phyloP scores from a whole-genome alignment of 2,888 invertebrate genomes.

The Monopis laevigella region DNA sequence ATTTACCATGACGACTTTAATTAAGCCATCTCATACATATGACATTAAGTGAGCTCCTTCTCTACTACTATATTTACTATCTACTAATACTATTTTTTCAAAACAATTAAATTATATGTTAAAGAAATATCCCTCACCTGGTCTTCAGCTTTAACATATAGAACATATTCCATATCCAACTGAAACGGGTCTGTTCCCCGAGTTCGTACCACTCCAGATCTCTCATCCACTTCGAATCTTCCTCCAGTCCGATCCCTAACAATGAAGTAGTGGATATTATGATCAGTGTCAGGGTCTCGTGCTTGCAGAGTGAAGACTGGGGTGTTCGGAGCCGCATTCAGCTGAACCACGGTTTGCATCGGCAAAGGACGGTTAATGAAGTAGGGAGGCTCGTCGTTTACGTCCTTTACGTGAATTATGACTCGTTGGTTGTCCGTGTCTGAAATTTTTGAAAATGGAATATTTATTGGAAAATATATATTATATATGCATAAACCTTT shows the following conservation, averaged over 20 bases:
- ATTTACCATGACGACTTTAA: too few species aligned
- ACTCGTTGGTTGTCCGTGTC: conserved; percentile 95
- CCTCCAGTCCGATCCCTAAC: conserved; percentile 88
- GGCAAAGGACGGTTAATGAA: conserved; percentile 97
- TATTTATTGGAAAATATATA: too few species aligned
- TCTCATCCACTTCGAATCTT: conserved; percentile 86
- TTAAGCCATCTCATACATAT: too few species aligned
- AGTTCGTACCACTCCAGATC: conserved; percentile 92
- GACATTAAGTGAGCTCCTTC: too few species aligned
- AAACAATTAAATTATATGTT: too few species aligned
- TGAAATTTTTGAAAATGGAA: conserved; percentile 51
- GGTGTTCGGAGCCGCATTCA: conserved; percentile 94
- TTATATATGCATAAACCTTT: too few species aligned
- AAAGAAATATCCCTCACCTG: conserved; percentile 60
- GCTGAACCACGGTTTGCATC: conserved; percentile 96
- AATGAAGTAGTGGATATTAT: conserved; percentile 95
- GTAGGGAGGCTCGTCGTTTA: conserved; percentile 96
- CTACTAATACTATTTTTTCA: too few species aligned
- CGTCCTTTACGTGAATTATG: conserved; percentile 93
- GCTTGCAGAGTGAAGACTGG: conserved; percentile 98
- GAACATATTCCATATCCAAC: conserved; percentile 94
- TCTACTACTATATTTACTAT: too few species aligned
- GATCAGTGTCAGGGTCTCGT: conserved; percentile 95
- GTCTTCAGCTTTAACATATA: conserved; percentile 96
- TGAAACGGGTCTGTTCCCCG: conserved; percentile 92